Evolutionary conservation across 1,140 invertebrate genomes (phyloP).

Genomic region (Campodea augens): DNA sequence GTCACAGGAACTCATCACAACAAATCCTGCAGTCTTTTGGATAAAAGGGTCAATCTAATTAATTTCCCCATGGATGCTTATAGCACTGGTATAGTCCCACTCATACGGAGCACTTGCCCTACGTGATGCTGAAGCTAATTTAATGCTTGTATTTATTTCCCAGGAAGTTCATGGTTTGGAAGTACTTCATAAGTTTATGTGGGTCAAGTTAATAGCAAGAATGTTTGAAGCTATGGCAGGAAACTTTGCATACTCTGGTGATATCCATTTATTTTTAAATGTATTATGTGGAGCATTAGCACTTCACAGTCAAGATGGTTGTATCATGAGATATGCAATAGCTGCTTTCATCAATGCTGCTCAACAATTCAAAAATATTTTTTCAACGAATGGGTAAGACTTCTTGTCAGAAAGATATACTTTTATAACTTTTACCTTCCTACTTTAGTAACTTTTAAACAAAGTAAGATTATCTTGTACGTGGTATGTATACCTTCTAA

Average conservation of each 20-base stretch:
- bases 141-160: slow-evolving; percentile 8
- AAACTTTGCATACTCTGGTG: slow-evolving; percentile 92
- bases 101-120: too few species aligned
- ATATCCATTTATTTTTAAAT: slow-evolving; percentile 93
- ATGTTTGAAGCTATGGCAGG: slow-evolving; percentile 99
- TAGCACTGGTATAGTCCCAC: too few species aligned
- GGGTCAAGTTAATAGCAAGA: slow-evolving; percentile 84
- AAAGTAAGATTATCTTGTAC: too few species aligned
- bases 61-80: slow-evolving; percentile 6
- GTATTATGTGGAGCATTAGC: slow-evolving; percentile 94
- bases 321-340: slow-evolving; percentile 86
- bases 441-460: too few species aligned
- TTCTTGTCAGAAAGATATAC: too few species aligned
- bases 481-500: too few species aligned
- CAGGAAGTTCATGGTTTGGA: slow-evolving; percentile 82
- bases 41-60: not conserved
- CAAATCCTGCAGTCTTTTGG: too few species aligned
- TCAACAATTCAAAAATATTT: slow-evolving; percentile 97
- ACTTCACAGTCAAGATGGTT: slow-evolving; percentile 87
- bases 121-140: not conserved
- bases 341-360: slow-evolving; percentile 94
- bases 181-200: slow-evolving; percentile 95
- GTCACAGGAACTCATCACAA: too few species aligned
- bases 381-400: slow-evolving; percentile 80
- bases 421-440: too few species aligned